A percentile compares a stretch with the other conserved stretches of the same genome.
Conservation (phyloP, 2,797 vertebrate genomes). For the Tympanoctomys barrerae region DNA sequence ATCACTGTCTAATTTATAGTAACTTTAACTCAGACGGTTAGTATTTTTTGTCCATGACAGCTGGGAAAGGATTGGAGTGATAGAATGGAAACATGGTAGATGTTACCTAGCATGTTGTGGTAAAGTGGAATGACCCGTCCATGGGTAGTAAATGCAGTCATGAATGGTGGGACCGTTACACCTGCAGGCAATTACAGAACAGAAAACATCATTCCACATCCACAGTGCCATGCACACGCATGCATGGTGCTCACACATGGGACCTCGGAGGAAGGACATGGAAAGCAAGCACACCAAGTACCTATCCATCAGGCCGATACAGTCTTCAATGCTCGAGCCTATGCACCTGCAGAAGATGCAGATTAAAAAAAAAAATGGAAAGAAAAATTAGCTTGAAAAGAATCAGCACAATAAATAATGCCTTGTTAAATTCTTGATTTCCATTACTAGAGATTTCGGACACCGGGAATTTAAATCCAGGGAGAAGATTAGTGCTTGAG, state of each 20-base stretch:
- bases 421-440: conserved; percentile 32
- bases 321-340: conserved; percentile 96
- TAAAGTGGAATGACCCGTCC: conserved; percentile 90
- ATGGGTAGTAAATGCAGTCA: conserved; percentile 92
- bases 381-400: conserved; percentile 57
- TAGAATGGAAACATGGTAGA: conserved; percentile 85
- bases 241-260: conserved; percentile 87
- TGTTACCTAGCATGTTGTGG: conserved; percentile 92
- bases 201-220: conserved; percentile 88
- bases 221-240: conserved; percentile 89
- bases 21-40: conserved; percentile 75
- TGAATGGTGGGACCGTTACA: conserved; percentile 91
- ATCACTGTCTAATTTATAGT: not conserved
- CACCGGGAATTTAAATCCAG: conserved; percentile 61
- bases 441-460: conserved; percentile 20
- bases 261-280: conserved; percentile 83
- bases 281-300: conserved; percentile 88
- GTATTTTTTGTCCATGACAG: conserved; percentile 17
- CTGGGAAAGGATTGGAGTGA: conserved; percentile 58
- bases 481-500: conserved; percentile 50
- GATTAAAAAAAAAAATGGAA: conserved; percentile 78
- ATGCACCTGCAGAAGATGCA: conserved; percentile 92
- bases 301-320: conserved; percentile 99
- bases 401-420: not conserved
- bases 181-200: conserved; percentile 92